These are phyloP conservation scores for Rosalia funebris DNA, from an alignment of 2,888 invertebrate genomes.

Conservation along the genomic window DNA sequence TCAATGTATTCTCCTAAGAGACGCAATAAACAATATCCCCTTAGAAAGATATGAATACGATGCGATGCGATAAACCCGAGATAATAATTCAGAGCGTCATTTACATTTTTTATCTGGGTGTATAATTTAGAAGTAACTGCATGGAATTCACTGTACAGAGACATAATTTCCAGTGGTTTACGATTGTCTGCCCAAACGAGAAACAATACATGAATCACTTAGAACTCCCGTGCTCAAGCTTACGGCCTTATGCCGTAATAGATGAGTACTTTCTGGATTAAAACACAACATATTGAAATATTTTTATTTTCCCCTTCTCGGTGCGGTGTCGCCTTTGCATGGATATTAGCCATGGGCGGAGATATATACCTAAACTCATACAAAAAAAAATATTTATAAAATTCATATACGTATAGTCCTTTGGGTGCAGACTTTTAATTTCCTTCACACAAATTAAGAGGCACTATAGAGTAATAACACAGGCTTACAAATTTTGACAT, in stretches of 20 bases:
- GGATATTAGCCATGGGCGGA: background rate
- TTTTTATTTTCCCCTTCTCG: conserved; percentile 58
- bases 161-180: conserved; percentile 64
- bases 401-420: too few relatives aligned
- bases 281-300: conserved; percentile 65
- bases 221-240: conserved; percentile 49
- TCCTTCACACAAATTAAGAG: too few relatives aligned
- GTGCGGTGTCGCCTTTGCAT: conserved; percentile 14
- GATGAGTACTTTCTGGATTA: conserved; percentile 65
- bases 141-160: conserved; percentile 56
- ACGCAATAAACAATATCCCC: conserved; percentile 34
- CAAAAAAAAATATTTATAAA: too few relatives aligned
- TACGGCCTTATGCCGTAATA: conserved; percentile 55
- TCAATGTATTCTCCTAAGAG: conserved; percentile 20
- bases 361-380: too few relatives aligned
- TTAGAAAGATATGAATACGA: conserved; percentile 41
- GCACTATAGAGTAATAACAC: too few relatives aligned
- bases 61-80: conserved; percentile 42
- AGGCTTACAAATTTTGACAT: too few relatives aligned
- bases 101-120: conserved; percentile 56
- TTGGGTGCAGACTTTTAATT: too few relatives aligned
- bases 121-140: conserved; percentile 55
- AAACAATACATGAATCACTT: conserved; percentile 65
- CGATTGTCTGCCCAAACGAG: conserved; percentile 62
- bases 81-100: conserved; percentile 52